phyloP scores from a whole-genome alignment of 2,113 vertebrate genomes.

The Cisticola juncidis region DNA sequence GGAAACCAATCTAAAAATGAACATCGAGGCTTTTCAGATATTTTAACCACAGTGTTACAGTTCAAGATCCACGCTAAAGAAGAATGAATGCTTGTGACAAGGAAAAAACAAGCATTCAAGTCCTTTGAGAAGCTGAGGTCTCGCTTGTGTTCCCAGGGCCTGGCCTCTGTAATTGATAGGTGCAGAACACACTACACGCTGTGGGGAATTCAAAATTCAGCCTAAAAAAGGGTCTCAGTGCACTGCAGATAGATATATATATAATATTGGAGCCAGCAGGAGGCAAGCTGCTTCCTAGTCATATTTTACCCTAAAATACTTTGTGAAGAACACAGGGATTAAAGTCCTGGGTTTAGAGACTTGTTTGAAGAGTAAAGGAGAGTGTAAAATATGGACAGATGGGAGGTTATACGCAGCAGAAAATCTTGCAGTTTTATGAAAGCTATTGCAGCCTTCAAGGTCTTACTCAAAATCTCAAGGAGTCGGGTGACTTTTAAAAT shows the following conservation, averaged over 20 bases:
- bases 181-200: neutral
- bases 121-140: neutral
- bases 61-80: neutral
- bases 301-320: neutral
- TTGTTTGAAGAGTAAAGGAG: neutral
- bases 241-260: neutral
- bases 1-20: conserved; percentile 13
- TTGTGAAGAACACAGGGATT: neutral
- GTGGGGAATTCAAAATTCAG: neutral
- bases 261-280: neutral
- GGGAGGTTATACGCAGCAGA: neutral
- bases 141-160: neutral
- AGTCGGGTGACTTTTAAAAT: neutral
- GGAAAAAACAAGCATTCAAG: neutral
- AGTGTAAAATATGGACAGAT: neutral
- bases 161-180: neutral
- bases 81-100: neutral
- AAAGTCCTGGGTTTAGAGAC: neutral
- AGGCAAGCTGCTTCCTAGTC: neutral
- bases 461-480: neutral
- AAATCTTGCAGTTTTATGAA: neutral
- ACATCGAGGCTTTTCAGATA: neutral
- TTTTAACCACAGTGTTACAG: neutral
- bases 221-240: neutral
- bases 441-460: neutral